phyloP scores from a whole-genome alignment of 2,888 invertebrate species.

The Drosophila robusta region DNA sequence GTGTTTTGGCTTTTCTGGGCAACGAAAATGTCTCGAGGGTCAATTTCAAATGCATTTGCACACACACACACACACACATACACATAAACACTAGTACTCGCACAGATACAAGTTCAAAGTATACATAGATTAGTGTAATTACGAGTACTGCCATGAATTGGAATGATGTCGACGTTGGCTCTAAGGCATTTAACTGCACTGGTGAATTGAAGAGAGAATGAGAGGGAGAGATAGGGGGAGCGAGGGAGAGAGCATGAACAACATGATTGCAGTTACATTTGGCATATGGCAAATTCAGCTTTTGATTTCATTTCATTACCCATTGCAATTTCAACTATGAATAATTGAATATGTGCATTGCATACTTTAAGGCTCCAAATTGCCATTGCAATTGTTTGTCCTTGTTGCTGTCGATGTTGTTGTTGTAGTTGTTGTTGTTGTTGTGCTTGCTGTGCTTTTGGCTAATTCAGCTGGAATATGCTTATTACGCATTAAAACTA shows the following conservation, averaged over 20 bases:
- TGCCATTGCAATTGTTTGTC: constrained; percentile 58
- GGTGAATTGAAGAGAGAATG: constrained; percentile 11
- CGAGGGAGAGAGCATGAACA: constrained; percentile 32
- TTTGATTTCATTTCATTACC: constrained; percentile 77
- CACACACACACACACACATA: constrained; percentile 9
- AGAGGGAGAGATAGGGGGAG: background rate
- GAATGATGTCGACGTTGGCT: constrained; percentile 66
- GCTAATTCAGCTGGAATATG: constrained; percentile 74
- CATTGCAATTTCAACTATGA: constrained; percentile 76
- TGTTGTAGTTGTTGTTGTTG: constrained; percentile 17
- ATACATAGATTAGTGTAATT: constrained; percentile 74
- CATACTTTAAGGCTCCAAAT: constrained; percentile 75
- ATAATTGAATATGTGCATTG: constrained; percentile 74
- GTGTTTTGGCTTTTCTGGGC: constrained; percentile 56
- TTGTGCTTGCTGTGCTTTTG: constrained; percentile 47
- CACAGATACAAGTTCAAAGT: constrained; percentile 5
- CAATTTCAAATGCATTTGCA: constrained; percentile 70
- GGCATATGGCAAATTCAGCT: constrained; percentile 61
- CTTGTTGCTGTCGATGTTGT: constrained; percentile 15
- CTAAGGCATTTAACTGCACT: constrained; percentile 67
- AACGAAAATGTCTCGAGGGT: constrained; percentile 73
- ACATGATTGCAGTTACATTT: constrained; percentile 34
- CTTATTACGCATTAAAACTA: constrained; percentile 78
- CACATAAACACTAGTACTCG: constrained; percentile 3
- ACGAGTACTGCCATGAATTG: constrained; percentile 53